Percentiles rank a stretch among this genome's conserved stretches.
phyloP scores from a whole-genome alignment of 2,113 vertebrate genomes.

The Tympanuchus pallidicinctus region DNA sequence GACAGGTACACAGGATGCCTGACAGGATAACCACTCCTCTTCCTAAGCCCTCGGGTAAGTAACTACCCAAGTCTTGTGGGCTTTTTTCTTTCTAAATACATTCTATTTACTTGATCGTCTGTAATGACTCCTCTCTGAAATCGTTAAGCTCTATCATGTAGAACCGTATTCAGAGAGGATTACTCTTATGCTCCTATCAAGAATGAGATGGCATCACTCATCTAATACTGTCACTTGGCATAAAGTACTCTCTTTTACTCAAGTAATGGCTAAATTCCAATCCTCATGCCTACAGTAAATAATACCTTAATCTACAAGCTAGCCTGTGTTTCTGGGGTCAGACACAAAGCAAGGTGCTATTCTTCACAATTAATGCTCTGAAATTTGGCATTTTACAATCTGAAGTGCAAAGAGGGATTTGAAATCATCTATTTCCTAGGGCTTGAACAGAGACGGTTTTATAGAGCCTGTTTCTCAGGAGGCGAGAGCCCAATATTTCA shows the following conservation, averaged over 20 bases:
- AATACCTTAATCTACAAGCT: background rate
- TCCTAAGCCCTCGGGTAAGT: background rate
- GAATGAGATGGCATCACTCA: constrained; percentile 17
- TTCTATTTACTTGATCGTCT: background rate
- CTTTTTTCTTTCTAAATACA: constrained; percentile 4
- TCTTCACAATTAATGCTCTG: constrained; percentile 27
- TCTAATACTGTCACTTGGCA: constrained; percentile 13
- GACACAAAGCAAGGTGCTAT: background rate
- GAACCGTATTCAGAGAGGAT: constrained; percentile 9
- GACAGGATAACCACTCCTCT: constrained; percentile 56
- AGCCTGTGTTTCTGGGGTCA: background rate
- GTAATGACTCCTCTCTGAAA: constrained; percentile 35
- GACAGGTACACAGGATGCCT: constrained; percentile 21
- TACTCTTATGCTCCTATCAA: background rate
- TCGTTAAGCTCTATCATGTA: background rate
- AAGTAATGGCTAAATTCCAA: background rate
- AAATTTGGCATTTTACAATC: constrained; percentile 2
- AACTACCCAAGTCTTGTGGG: background rate
- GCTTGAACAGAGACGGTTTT: background rate
- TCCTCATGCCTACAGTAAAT: constrained; percentile 5
- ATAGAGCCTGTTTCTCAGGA: background rate
- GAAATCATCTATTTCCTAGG: background rate
- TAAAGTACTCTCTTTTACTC: background rate
- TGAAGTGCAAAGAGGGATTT: background rate
- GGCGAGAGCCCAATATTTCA: background rate